phyloP scores from a whole-genome alignment of 2,113 vertebrate genomes.

The Lepisosteus osseus region DNA sequence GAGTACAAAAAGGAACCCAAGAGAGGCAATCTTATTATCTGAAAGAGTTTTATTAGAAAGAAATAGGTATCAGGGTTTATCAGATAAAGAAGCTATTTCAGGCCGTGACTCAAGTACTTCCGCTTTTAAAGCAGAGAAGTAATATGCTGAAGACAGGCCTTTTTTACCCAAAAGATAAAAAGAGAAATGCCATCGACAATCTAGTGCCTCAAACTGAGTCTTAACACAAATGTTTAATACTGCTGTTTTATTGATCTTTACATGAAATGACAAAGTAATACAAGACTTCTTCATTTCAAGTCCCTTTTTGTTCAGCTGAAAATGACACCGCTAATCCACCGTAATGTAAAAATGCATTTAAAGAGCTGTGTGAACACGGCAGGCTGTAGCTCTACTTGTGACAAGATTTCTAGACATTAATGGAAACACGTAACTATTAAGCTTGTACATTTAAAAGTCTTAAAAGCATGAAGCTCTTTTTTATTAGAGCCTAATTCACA shows the following conservation, averaged over 20 bases:
- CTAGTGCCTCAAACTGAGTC: background rate
- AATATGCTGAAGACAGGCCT: background rate
- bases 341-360: background rate
- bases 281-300: too few relatives aligned
- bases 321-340: background rate
- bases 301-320: too few relatives aligned
- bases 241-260: background rate
- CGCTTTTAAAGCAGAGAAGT: background rate
- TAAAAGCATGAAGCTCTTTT: too few relatives aligned
- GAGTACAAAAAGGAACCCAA: too few relatives aligned
- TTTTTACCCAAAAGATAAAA: constrained; percentile 10
- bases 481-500: too few relatives aligned
- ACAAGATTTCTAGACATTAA: too few relatives aligned
- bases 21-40: too few relatives aligned
- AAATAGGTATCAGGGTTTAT: background rate
- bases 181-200: background rate
- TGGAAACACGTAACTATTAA: background rate
- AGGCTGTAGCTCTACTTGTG: background rate
- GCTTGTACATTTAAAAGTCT: background rate
- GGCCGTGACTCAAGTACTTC: background rate
- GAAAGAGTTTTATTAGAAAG: background rate
- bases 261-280: too few relatives aligned
- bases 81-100: background rate
- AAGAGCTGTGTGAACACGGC: background rate
- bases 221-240: background rate